These are phyloP conservation scores for Echeneis naucrates DNA, from an alignment of 2,797 vertebrate species.

Conservation along the genomic window DNA sequence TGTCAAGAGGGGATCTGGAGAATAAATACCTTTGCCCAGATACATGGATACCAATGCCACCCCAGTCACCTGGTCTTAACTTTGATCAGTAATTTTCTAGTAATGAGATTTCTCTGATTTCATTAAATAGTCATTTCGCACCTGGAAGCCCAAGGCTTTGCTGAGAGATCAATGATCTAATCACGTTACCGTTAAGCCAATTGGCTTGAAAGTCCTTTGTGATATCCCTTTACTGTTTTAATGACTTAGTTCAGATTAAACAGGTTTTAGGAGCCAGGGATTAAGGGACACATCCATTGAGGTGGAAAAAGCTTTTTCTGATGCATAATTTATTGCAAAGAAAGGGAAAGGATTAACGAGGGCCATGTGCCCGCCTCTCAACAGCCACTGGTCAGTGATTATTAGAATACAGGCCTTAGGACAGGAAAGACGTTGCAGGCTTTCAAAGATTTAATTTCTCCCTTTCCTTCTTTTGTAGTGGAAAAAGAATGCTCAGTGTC, in stretches of 20 bases:
- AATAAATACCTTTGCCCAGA: slow-evolving; percentile 80
- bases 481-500: slow-evolving; percentile 15
- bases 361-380: slow-evolving; percentile 60
- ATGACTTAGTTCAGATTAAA: slow-evolving; percentile 86
- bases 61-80: slow-evolving; percentile 79
- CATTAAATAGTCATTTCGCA: slow-evolving; percentile 86
- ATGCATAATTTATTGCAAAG: slow-evolving; percentile 80
- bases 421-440: slow-evolving; percentile 34
- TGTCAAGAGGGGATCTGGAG: slow-evolving; percentile 77
- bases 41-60: slow-evolving; percentile 73
- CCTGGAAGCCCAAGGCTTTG: slow-evolving; percentile 84
- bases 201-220: slow-evolving; percentile 86
- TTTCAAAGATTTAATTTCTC: slow-evolving; percentile 22
- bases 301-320: slow-evolving; percentile 76
- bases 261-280: slow-evolving; percentile 82
- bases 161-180: slow-evolving; percentile 87
- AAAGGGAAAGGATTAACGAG: slow-evolving; percentile 75
- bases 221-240: slow-evolving; percentile 87
- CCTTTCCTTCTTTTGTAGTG: neutral
- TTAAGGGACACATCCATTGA: slow-evolving; percentile 82
- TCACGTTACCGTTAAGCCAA: slow-evolving; percentile 84
- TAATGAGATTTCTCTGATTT: slow-evolving; percentile 88
- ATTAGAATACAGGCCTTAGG: slow-evolving; percentile 61
- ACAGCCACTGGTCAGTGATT: slow-evolving; percentile 73
- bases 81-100: slow-evolving; percentile 88